A percentile compares a stretch with the other conserved stretches of the same genome.
phyloP scores from a whole-genome alignment of 2,113 vertebrate species.

The Salvelinus fontinalis region DNA sequence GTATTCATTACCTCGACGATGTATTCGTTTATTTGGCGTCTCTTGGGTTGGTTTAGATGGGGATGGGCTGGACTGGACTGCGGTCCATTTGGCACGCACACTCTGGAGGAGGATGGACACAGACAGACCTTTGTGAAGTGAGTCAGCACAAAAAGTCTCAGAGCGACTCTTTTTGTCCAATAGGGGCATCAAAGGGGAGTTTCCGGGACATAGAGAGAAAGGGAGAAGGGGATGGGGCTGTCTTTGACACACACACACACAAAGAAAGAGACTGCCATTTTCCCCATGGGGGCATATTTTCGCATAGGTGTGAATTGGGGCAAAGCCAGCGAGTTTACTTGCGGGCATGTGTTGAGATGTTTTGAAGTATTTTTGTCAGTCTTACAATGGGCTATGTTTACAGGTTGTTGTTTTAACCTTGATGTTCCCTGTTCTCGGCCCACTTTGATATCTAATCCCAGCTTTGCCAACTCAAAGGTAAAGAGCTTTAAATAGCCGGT shows the following conservation, averaged over 20 bases:
- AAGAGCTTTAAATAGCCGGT: slow-evolving; percentile 30
- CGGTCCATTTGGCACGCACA: slow-evolving; percentile 42
- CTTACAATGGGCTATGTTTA: background rate
- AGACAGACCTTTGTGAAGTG: slow-evolving; percentile 55
- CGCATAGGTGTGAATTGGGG: slow-evolving; percentile 35
- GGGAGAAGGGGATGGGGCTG: slow-evolving; percentile 40
- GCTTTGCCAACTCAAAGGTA: slow-evolving; percentile 17
- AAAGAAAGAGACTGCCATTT: too few relatives aligned
- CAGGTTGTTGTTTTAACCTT: slow-evolving; percentile 3
- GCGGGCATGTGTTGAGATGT: background rate
- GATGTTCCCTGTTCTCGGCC: slow-evolving; percentile 16
- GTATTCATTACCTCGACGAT: background rate
- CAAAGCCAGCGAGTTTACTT: slow-evolving; percentile 11
- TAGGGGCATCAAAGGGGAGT: slow-evolving; percentile 29
- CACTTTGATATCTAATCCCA: slow-evolving; percentile 29
- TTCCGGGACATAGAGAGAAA: slow-evolving; percentile 15
- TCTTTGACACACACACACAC: slow-evolving; percentile 28
- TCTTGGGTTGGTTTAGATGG: slow-evolving; percentile 2
- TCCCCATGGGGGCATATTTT: slow-evolving; percentile 48
- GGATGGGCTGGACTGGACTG: slow-evolving; percentile 15
- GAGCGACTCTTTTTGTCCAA: slow-evolving; percentile 42
- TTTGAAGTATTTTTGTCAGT: slow-evolving; percentile 1
- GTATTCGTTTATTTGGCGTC: background rate
- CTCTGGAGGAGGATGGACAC: slow-evolving; percentile 22
- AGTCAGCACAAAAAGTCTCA: slow-evolving; percentile 62